These are phyloP conservation scores for Vombatus ursinus DNA, from an alignment of 2,113 vertebrate genomes.

Conservation along the genomic window DNA sequence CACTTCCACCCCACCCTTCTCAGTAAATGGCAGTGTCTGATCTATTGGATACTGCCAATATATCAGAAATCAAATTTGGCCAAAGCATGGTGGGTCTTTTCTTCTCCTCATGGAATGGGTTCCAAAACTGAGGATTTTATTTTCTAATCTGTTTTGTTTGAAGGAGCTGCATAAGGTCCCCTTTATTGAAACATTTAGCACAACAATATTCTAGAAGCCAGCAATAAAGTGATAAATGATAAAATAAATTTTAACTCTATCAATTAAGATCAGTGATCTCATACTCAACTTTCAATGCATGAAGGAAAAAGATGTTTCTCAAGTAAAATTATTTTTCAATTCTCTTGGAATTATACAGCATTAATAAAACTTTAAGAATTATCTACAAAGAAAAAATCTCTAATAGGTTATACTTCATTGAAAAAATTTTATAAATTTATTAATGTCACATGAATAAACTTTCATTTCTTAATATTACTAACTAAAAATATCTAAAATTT, in stretches of 20 bases:
- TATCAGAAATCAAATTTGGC: slow-evolving; percentile 70
- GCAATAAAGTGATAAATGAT: slow-evolving; percentile 75
- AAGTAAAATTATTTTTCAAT: slow-evolving; percentile 73
- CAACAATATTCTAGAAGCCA: slow-evolving; percentile 71
- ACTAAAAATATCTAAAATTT: background rate
- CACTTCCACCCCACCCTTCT: slow-evolving; percentile 44
- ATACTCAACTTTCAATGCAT: slow-evolving; percentile 64
- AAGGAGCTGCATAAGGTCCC: slow-evolving; percentile 64
- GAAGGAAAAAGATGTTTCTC: slow-evolving; percentile 57
- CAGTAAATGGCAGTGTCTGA: slow-evolving; percentile 59
- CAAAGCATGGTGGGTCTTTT: slow-evolving; percentile 64
- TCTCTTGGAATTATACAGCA: slow-evolving; percentile 71
- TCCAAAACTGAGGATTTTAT: slow-evolving; percentile 73
- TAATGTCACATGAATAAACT: slow-evolving; percentile 5
- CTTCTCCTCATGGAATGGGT: slow-evolving; percentile 71
- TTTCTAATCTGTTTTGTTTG: slow-evolving; percentile 69
- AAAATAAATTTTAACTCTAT: slow-evolving; percentile 72
- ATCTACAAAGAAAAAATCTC: slow-evolving; percentile 56
- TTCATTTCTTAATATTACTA: background rate
- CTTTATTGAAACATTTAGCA: slow-evolving; percentile 76
- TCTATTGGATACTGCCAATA: slow-evolving; percentile 47
- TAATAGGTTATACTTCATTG: slow-evolving; percentile 47
- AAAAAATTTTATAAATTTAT: slow-evolving; percentile 11
- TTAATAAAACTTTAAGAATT: slow-evolving; percentile 58
- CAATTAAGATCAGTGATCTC: slow-evolving; percentile 70